phyloP scores from a whole-genome alignment of 1,140 invertebrate genomes.

The Paraescarpia echinospica region DNA sequence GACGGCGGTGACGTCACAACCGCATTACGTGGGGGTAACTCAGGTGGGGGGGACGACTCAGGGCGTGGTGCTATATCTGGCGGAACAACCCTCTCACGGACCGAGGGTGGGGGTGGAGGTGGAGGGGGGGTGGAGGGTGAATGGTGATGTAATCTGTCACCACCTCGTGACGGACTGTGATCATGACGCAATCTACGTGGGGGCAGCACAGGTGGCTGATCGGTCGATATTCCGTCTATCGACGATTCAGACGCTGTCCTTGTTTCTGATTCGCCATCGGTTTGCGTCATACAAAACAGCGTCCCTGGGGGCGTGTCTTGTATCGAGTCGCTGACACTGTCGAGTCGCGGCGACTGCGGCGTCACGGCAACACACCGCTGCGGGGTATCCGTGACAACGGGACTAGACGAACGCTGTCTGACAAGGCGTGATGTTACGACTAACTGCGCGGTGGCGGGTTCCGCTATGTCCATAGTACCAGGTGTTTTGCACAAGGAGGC shows the following conservation, averaged over 20 bases:
- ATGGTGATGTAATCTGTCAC: neutral
- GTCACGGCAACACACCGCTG: neutral
- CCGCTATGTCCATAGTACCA: neutral
- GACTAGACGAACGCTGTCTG: constrained; percentile 7
- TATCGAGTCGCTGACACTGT: neutral
- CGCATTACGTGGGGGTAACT: neutral
- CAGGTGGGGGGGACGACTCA: neutral
- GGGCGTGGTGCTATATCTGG: neutral
- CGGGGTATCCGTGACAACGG: neutral
- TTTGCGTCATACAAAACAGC: neutral
- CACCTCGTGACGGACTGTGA: neutral
- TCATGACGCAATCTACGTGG: neutral
- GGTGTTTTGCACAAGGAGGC: neutral
- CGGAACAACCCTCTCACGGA: neutral
- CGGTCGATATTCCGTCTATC: neutral
- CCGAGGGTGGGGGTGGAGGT: neutral
- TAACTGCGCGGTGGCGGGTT: neutral
- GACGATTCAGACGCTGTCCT: neutral
- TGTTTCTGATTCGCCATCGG: neutral
- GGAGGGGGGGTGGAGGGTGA: neutral
- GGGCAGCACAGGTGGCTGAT: constrained; percentile 8
- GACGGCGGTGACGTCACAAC: neutral
- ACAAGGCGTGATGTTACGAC: constrained; percentile 10
- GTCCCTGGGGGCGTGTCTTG: neutral
- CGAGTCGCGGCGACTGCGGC: neutral